phyloP scores from a whole-genome alignment of 2,113 vertebrate genomes.

The Trogon surrucura region DNA sequence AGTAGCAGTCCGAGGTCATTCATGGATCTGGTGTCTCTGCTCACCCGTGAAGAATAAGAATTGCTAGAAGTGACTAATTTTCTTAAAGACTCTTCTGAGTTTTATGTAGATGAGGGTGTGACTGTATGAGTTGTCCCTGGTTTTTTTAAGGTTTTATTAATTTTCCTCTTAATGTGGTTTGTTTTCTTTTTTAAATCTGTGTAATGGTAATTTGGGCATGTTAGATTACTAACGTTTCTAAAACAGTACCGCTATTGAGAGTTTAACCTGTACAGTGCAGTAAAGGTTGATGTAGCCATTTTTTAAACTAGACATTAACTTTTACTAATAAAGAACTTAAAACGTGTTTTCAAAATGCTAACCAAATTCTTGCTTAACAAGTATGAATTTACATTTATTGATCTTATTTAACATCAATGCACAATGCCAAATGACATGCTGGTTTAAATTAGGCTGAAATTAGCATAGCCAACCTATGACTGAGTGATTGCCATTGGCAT shows the following conservation, averaged over 20 bases:
- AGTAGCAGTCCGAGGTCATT: slow-evolving; percentile 58
- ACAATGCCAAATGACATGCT: not conserved
- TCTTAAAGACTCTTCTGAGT: not conserved
- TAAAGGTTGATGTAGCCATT: not conserved
- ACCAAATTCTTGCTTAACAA: not conserved
- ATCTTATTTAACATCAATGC: not conserved
- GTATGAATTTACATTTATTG: slow-evolving; percentile 17
- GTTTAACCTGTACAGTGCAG: not conserved
- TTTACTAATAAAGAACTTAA: not conserved
- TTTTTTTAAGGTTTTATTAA: not conserved
- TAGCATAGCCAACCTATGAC: not conserved
- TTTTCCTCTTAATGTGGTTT: not conserved
- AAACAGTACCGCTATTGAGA: not conserved
- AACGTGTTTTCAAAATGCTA: slow-evolving; percentile 1
- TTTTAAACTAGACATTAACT: not conserved
- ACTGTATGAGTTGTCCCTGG: not conserved
- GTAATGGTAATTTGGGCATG: not conserved
- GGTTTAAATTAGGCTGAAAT: slow-evolving; percentile 25
- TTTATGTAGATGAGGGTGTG: not conserved
- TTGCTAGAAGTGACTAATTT: slow-evolving; percentile 42
- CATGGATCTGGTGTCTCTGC: slow-evolving; percentile 45
- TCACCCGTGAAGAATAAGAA: slow-evolving; percentile 53
- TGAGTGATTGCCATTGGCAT: not conserved
- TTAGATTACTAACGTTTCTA: not conserved
- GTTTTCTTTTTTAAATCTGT: not conserved